Conservation (phyloP, 2,113 vertebrate genomes). For the Trachemys scripta region DNA sequence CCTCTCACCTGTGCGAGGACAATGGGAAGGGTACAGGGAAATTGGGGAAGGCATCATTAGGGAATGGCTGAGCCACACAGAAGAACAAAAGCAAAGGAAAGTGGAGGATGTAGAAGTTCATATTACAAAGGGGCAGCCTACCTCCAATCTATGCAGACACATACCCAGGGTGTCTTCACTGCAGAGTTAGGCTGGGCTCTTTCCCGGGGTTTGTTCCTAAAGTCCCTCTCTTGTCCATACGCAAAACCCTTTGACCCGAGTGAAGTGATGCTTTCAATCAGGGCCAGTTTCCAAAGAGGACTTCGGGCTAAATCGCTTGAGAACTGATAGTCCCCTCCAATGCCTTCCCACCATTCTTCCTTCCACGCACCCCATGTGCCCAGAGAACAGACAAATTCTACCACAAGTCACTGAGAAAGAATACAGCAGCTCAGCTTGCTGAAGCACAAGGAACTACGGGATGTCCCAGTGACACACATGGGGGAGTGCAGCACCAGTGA, state of each 20-base stretch:
- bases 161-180: neutral
- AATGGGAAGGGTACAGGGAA: neutral
- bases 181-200: neutral
- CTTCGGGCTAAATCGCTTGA: neutral
- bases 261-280: neutral
- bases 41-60: neutral
- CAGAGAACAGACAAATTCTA: neutral
- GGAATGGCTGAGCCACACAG: neutral
- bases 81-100: neutral
- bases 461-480: neutral
- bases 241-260: neutral
- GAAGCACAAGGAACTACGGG: neutral
- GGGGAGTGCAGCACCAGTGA: neutral
- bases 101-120: neutral
- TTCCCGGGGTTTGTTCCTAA: neutral
- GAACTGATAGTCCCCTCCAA: neutral
- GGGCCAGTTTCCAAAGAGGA: neutral
- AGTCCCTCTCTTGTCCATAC: neutral
- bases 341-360: neutral
- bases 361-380: neutral
- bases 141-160: neutral
- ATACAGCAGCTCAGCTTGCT: neutral
- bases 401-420: neutral
- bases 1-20: neutral
- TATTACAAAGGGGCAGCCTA: neutral